A percentile compares a stretch with the other conserved stretches of the same genome.
Evolutionary conservation across 1,140 invertebrate genomes (phyloP).

Genomic region (Pemphigus obesinymphae): DNA sequence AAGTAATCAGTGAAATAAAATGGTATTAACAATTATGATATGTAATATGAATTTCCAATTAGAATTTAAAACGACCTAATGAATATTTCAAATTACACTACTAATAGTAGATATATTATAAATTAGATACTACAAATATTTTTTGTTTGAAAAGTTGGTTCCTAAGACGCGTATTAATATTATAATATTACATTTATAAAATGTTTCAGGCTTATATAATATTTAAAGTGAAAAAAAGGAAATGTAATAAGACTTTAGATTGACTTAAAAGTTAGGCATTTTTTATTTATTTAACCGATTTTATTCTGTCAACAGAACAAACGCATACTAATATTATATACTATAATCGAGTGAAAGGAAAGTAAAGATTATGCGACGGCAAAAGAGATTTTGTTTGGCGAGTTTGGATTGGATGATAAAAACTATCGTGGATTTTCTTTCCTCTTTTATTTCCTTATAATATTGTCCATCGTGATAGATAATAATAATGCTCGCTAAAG

Average conservation of each 20-base stretch:
- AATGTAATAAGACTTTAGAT: neutral
- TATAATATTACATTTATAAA: neutral
- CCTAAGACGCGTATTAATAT: neutral
- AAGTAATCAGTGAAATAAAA: no score
- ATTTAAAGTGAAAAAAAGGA: neutral
- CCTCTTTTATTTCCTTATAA: neutral
- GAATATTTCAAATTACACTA: no score
- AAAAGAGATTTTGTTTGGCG: conserved; percentile 9
- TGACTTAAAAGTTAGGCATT: neutral
- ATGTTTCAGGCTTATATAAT: neutral
- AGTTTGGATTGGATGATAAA: neutral
- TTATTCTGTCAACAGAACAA: neutral
- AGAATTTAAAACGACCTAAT: no score
- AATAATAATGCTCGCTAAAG: neutral
- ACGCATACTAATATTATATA: neutral
- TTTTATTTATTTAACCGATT: neutral
- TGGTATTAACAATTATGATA: no score
- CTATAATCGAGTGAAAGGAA: neutral
- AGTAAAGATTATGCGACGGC: conserved; percentile 12
- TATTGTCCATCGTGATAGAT: neutral
- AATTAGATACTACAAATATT: no score
- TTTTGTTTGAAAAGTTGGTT: no score
- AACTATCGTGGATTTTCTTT: neutral
- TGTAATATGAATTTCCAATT: no score
- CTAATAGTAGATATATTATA: no score